These are phyloP conservation scores for Agelas oroides DNA, from an alignment of 37 sponge, comb jelly and placozoan species.

Conservation along the genomic window DNA sequence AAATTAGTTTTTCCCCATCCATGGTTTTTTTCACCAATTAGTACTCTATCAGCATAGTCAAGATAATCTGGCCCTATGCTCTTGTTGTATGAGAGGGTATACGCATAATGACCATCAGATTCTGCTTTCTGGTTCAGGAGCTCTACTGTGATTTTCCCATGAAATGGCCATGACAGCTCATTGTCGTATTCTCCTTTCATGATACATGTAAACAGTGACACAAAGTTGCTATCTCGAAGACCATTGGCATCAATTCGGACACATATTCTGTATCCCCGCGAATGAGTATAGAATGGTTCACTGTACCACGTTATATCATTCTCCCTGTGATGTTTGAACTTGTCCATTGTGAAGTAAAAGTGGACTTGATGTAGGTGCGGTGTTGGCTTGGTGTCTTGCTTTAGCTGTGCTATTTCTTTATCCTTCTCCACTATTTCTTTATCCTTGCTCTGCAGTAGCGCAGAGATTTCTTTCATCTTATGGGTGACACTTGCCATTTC, in stretches of 20 bases:
- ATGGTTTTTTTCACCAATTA: no score
- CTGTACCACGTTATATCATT: not conserved
- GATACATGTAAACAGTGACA: not conserved
- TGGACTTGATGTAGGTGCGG: not conserved
- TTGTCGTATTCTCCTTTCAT: slow-evolving; percentile 2
- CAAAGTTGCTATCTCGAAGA: not conserved
- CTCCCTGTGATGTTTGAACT: not conserved
- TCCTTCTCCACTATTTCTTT: no score
- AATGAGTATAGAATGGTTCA: not conserved
- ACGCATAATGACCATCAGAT: no score
- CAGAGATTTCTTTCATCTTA: no score
- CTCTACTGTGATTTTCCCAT: not conserved
- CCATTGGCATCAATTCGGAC: not conserved
- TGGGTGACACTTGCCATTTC: no score
- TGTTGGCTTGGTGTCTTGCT: no score
- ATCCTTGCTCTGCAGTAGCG: no score
- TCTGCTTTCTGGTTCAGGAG: not conserved
- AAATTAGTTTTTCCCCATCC: no score
- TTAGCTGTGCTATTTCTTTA: no score
- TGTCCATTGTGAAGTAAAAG: not conserved
- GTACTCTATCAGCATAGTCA: no score
- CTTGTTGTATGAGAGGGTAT: no score
- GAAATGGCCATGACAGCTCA: slow-evolving; percentile 4
- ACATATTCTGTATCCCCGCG: not conserved
- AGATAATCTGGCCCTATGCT: no score